phyloP scores from a whole-genome alignment of 2,888 invertebrate genomes.

The Pyrrhosoma nymphula region DNA sequence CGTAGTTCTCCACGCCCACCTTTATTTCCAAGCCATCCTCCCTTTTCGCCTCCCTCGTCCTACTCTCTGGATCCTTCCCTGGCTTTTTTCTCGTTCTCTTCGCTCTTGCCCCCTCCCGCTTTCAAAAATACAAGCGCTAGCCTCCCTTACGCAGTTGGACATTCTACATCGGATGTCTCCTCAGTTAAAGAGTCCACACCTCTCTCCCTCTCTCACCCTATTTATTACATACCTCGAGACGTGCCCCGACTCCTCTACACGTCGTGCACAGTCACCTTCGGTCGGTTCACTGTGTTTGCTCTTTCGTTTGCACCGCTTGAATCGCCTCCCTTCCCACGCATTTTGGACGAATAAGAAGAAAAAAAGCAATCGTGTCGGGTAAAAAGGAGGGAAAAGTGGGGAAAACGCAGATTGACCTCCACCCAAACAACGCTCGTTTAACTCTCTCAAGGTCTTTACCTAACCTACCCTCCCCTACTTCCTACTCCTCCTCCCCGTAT shows the following conservation, averaged over 20 bases:
- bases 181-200: neutral
- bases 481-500: neutral
- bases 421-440: neutral
- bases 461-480: neutral
- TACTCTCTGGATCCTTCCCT: neutral
- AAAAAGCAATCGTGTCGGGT: neutral
- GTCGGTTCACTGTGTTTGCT: neutral
- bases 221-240: neutral
- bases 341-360: neutral
- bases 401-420: conserved; percentile 20
- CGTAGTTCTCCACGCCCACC: too few species aligned
- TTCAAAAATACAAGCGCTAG: neutral
- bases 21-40: too few species aligned
- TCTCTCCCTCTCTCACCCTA: neutral
- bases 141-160: neutral
- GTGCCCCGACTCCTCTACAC: neutral
- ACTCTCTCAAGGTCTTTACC: conserved; percentile 30
- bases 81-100: neutral
- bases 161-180: neutral
- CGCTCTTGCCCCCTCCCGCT: neutral
- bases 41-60: neutral
- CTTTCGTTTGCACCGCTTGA: neutral
- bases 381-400: neutral
- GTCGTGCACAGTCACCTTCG: neutral
- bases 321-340: conserved; percentile 1